phyloP scores from a whole-genome alignment of 2,797 vertebrate genomes.

The Alcedo quadribrachys region DNA sequence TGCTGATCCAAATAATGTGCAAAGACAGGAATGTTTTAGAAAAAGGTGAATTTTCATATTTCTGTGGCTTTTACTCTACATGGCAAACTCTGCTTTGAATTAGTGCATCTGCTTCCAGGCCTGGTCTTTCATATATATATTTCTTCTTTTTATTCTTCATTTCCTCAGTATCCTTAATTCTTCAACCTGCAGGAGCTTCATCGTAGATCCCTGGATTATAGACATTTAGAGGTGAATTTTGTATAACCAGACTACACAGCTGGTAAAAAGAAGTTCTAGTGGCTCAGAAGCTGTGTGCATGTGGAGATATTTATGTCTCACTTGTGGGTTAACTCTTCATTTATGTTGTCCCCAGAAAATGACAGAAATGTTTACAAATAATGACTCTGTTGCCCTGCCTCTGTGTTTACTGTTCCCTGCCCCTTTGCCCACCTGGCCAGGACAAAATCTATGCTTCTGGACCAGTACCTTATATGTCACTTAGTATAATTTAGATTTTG shows the following conservation, averaged over 20 bases:
- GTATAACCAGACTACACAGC: background rate
- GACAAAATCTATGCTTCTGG: background rate
- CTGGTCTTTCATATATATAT: background rate
- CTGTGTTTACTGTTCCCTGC: background rate
- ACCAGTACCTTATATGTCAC: background rate
- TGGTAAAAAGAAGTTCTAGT: background rate
- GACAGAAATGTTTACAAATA: background rate
- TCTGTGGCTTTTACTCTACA: background rate
- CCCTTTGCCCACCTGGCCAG: accelerated
- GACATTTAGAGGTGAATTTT: background rate
- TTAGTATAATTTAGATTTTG: background rate
- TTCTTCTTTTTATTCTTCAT: background rate
- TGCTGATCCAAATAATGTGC: background rate
- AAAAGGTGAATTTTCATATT: background rate
- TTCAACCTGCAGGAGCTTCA: background rate
- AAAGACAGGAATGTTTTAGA: background rate
- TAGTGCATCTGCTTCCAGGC: background rate
- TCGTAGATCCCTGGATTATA: background rate
- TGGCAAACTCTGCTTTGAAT: background rate
- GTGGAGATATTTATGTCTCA: background rate
- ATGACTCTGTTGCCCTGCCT: background rate
- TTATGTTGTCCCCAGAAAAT: background rate
- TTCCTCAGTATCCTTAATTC: background rate
- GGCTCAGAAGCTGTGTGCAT: background rate
- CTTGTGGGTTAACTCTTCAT: background rate